phyloP scores from a whole-genome alignment of 2,888 invertebrate genomes.

The Geotrupes spiniger region DNA sequence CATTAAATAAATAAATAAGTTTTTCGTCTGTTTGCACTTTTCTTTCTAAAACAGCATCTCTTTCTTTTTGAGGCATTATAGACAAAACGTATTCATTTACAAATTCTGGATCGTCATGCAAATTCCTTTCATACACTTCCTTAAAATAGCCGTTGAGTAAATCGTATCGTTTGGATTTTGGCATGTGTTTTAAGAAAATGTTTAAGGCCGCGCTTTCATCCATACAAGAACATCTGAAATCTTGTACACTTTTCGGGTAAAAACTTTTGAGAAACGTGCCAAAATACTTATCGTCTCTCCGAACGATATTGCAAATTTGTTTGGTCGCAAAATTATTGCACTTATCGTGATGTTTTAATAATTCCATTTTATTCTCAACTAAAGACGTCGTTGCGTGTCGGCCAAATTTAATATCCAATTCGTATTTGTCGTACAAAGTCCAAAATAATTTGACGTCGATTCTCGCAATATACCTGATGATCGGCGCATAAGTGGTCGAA shows the following conservation, averaged over 20 bases:
- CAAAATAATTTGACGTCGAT: conserved; percentile 8
- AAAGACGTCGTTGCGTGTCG: too few relatives aligned
- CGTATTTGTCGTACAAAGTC: conserved; percentile 11
- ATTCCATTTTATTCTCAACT: too few relatives aligned
- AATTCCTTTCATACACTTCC: conserved; percentile 6
- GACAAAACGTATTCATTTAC: neutral
- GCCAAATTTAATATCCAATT: too few relatives aligned
- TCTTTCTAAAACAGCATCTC: conserved; percentile 6
- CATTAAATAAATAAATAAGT: too few relatives aligned
- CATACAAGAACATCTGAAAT: conserved; percentile 5
- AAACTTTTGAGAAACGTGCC: conserved; percentile 2
- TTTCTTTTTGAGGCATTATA: conserved; percentile 8
- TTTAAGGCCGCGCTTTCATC: too few relatives aligned
- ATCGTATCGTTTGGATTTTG: neutral
- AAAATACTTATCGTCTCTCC: conserved; percentile 4
- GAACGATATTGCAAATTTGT: conserved; percentile 2
- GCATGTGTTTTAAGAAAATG: conserved; percentile 1
- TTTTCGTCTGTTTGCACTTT: conserved; percentile 6
- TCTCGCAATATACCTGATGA: conserved; percentile 11
- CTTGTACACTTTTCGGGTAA: conserved; percentile 12
- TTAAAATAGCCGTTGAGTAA: conserved; percentile 3
- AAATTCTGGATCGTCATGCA: conserved; percentile 6
- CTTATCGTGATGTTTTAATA: too few relatives aligned
- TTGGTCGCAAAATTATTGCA: conserved; percentile 6
- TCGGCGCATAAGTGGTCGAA: neutral